Conservation (phyloP, 1,140 invertebrate genomes). For the Venturia canescens region DNA sequence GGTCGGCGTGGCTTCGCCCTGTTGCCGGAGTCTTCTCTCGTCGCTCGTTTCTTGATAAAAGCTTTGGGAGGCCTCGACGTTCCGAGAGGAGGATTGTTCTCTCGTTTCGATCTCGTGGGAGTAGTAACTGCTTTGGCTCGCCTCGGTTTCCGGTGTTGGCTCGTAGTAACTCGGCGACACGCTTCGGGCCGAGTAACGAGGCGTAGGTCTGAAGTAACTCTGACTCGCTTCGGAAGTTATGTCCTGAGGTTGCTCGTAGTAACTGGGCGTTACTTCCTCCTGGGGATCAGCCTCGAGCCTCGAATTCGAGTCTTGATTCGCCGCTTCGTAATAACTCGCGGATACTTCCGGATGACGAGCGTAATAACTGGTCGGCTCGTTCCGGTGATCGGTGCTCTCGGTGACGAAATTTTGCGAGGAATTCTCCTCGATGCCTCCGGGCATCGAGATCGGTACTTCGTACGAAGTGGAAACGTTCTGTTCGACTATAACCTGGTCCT, state of each 20-base stretch:
- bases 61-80: conserved; percentile 71
- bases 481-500: conserved; percentile 70
- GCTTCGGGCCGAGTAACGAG: conserved; percentile 68
- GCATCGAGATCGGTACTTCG: conserved; percentile 70
- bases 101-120: conserved; percentile 66
- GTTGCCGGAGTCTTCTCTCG: conserved; percentile 61
- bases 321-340: conserved; percentile 66
- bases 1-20: conserved; percentile 71
- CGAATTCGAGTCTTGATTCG: conserved; percentile 63
- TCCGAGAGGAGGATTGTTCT: conserved; percentile 60
- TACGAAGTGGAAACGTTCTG: conserved; percentile 74
- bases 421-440: conserved; percentile 67
- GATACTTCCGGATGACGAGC: conserved; percentile 68
- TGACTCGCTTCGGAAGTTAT: conserved; percentile 66
- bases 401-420: conserved; percentile 72
- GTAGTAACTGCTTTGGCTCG: conserved; percentile 71
- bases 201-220: conserved; percentile 69
- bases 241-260: conserved; percentile 67
- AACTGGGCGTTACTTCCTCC: conserved; percentile 69
- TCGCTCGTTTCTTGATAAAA: conserved; percentile 69
- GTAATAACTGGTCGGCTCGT: conserved; percentile 71
- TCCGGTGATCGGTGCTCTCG: conserved; percentile 68
- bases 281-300: conserved; percentile 63
- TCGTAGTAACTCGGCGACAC: conserved; percentile 71
- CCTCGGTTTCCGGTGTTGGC: conserved; percentile 66